These are phyloP conservation scores for Colistium nudipinnis DNA, from an alignment of 2,113 vertebrate species.

Conservation along the genomic window DNA sequence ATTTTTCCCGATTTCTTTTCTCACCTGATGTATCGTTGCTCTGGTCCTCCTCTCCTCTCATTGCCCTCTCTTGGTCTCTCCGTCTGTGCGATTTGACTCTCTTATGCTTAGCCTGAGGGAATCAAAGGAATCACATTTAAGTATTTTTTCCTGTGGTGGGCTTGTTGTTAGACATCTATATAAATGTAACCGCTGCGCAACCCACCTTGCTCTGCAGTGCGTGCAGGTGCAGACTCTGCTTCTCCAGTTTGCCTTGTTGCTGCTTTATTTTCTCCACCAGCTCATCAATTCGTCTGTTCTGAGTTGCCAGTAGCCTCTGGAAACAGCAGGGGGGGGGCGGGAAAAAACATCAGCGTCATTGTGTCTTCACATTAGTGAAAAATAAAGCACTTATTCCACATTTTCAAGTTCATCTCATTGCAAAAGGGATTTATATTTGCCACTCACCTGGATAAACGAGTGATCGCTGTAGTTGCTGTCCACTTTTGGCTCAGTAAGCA, in stretches of 20 bases:
- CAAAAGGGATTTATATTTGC: background rate
- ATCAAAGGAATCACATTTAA: background rate
- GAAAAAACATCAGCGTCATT: background rate
- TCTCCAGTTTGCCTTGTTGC: slow-evolving; percentile 90
- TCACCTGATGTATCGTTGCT: slow-evolving; percentile 42
- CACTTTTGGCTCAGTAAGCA: slow-evolving; percentile 24
- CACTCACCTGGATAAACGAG: slow-evolving; percentile 72
- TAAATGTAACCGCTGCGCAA: background rate
- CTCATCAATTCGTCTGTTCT: slow-evolving; percentile 85
- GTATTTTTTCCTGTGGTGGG: too few species aligned
- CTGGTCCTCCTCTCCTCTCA: slow-evolving; percentile 24
- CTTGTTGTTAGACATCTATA: too few species aligned
- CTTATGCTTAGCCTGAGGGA: slow-evolving; percentile 58
- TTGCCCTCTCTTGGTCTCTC: slow-evolving; percentile 52
- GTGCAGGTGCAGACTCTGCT: slow-evolving; percentile 86
- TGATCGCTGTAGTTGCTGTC: slow-evolving; percentile 53
- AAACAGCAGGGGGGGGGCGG: background rate
- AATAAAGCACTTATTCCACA: background rate
- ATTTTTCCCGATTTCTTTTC: background rate
- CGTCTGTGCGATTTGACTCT: slow-evolving; percentile 65
- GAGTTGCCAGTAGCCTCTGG: slow-evolving; percentile 82
- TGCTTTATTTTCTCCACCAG: slow-evolving; percentile 88
- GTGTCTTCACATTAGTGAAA: background rate
- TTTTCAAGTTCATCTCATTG: background rate
- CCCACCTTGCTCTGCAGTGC: slow-evolving; percentile 78